Evolutionary conservation across 2,113 vertebrate genomes (phyloP).

Genomic region (Odontesthes bonariensis): DNA sequence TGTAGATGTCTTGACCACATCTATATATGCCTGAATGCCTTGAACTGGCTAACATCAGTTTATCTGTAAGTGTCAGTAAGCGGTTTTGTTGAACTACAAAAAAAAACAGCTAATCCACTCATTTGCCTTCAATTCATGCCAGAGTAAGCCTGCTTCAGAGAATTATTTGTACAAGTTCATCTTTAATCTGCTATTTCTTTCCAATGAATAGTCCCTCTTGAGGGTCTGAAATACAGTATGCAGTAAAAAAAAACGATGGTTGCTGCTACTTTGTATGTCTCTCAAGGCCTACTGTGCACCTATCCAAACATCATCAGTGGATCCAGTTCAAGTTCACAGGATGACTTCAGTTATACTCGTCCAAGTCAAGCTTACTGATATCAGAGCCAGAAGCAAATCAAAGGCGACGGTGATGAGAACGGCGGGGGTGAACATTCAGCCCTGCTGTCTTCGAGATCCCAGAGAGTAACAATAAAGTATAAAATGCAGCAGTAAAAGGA

Average conservation of each 20-base stretch:
- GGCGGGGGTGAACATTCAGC: conserved; percentile 23
- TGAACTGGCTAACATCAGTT: not conserved
- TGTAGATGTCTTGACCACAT: too few relatives aligned
- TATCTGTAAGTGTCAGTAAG: not conserved
- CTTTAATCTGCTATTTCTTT: conserved; percentile 30
- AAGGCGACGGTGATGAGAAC: conserved; percentile 47
- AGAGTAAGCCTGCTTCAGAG: conserved; percentile 4
- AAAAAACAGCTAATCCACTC: not conserved
- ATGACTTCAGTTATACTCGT: conserved; percentile 54
- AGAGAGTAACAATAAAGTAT: conserved; percentile 28
- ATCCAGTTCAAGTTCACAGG: conserved; percentile 70
- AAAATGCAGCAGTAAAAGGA: not conserved
- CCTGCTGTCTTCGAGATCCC: conserved; percentile 53
- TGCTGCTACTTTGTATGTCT: conserved; percentile 42
- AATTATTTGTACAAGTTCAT: conserved; percentile 37
- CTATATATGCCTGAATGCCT: too few relatives aligned
- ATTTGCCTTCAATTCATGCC: not conserved
- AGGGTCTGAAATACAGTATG: conserved; percentile 27
- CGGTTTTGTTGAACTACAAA: not conserved
- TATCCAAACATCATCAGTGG: conserved; percentile 72
- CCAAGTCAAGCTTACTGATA: conserved; percentile 65
- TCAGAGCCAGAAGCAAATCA: conserved; percentile 69
- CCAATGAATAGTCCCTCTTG: conserved; percentile 18
- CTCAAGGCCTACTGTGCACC: conserved; percentile 62
- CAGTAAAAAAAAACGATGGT: conserved; percentile 43